These are phyloP conservation scores for Cavia porcellus DNA, from an alignment of 2,113 vertebrate species.

Conservation along the genomic window DNA sequence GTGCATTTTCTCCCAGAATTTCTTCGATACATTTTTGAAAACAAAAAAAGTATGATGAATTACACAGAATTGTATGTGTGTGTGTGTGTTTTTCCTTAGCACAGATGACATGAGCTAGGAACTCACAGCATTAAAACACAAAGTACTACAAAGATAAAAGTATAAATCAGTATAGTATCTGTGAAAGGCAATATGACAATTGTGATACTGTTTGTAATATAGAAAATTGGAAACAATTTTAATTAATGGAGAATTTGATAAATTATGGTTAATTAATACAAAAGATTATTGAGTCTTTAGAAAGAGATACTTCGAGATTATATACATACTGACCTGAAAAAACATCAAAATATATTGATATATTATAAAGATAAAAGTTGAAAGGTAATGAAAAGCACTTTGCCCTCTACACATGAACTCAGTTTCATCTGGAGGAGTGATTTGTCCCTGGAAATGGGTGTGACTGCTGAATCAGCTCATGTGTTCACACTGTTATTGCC, in stretches of 20 bases:
- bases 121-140: not conserved
- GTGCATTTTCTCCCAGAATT: not conserved
- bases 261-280: not conserved
- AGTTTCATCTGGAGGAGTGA: not conserved
- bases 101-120: not conserved
- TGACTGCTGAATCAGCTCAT: not conserved
- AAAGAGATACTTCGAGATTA: not conserved
- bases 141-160: not conserved
- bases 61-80: not conserved
- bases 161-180: not conserved
- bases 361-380: slow-evolving; percentile 53
- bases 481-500: not conserved
- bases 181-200: not conserved
- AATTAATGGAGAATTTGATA: not conserved
- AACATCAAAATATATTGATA: not conserved
- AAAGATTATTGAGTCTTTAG: not conserved
- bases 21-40: not conserved
- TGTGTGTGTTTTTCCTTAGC: not conserved
- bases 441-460: not conserved
- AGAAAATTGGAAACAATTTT: not conserved
- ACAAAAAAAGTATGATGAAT: not conserved
- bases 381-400: slow-evolving; percentile 5
- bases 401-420: not conserved
- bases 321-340: not conserved
- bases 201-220: not conserved